Evolutionary conservation across 2,888 invertebrate species (phyloP).

Genomic region (Abrostola triplasia): DNA sequence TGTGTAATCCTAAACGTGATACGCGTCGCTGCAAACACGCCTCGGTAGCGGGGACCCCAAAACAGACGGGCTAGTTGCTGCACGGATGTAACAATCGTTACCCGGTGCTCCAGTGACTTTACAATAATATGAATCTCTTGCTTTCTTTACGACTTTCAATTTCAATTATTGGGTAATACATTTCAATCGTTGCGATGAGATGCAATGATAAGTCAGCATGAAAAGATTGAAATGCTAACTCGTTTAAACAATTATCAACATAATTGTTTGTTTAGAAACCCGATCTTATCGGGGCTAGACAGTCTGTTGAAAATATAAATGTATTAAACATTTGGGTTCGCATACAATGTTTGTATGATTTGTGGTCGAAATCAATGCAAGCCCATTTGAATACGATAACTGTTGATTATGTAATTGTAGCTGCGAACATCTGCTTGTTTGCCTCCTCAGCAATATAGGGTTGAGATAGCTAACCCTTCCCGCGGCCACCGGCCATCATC

Average conservation of each 20-base stretch:
- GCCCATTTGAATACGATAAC: slow-evolving; percentile 82
- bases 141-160: slow-evolving; percentile 80
- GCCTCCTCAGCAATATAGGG: slow-evolving; percentile 69
- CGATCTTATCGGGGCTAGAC: slow-evolving; percentile 29
- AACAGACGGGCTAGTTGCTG: slow-evolving; percentile 69
- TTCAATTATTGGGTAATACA: slow-evolving; percentile 71
- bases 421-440: slow-evolving; percentile 84
- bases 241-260: slow-evolving; percentile 41
- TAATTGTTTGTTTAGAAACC: slow-evolving; percentile 33
- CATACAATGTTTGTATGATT: slow-evolving; percentile 39
- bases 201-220: slow-evolving; percentile 41
- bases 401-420: slow-evolving; percentile 86
- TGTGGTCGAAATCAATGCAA: slow-evolving; percentile 65
- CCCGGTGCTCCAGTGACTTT: slow-evolving; percentile 83
- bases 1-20: slow-evolving; percentile 53
- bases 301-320: slow-evolving; percentile 25
- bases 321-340: slow-evolving; percentile 41
- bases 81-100: slow-evolving; percentile 79
- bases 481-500: slow-evolving; percentile 77
- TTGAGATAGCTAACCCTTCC: slow-evolving; percentile 78
- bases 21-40: slow-evolving; percentile 17
- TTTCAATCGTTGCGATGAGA: slow-evolving; percentile 56
- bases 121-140: slow-evolving; percentile 77
- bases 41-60: slow-evolving; percentile 53
- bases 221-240: slow-evolving; percentile 35